phyloP scores from a whole-genome alignment of 2,797 vertebrate genomes.

The Phoebastria nigripes region DNA sequence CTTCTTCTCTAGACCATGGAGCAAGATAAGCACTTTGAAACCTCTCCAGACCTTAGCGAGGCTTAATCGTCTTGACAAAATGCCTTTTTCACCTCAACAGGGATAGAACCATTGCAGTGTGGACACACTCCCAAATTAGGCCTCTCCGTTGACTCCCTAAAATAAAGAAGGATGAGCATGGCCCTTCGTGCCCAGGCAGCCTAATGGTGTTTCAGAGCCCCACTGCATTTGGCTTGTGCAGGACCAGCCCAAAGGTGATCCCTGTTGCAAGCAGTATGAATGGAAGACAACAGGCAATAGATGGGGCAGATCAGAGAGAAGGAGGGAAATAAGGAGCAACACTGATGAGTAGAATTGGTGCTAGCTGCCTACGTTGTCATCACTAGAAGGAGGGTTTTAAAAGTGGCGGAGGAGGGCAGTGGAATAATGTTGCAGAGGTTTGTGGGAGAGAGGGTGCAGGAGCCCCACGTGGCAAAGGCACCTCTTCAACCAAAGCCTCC shows the following conservation, averaged over 20 bases:
- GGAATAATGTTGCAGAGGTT: not conserved
- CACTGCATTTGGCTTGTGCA: not conserved
- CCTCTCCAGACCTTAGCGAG: not conserved
- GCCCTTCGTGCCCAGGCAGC: not conserved
- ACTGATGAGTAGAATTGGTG: rapidly evolving
- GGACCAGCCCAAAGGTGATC: not conserved
- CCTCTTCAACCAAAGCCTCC: not conserved
- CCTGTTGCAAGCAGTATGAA: not conserved
- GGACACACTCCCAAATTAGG: not conserved
- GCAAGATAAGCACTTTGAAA: not conserved
- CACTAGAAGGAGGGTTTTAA: not conserved
- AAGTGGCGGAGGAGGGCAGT: not conserved
- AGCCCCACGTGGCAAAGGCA: not conserved
- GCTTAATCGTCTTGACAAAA: not conserved
- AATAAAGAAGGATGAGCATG: not conserved
- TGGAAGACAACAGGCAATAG: not conserved
- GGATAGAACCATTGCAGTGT: not conserved
- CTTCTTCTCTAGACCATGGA: not conserved
- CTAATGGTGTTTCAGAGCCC: not conserved
- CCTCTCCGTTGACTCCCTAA: not conserved
- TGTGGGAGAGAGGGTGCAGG: not conserved
- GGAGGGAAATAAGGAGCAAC: not conserved
- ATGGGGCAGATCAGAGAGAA: not conserved
- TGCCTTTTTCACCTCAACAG: not conserved
- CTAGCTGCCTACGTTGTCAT: not conserved